A percentile compares a stretch with the other conserved stretches of the same genome.
Conservation (phyloP, 1,140 invertebrate species). For the Diorhabda elongata region DNA sequence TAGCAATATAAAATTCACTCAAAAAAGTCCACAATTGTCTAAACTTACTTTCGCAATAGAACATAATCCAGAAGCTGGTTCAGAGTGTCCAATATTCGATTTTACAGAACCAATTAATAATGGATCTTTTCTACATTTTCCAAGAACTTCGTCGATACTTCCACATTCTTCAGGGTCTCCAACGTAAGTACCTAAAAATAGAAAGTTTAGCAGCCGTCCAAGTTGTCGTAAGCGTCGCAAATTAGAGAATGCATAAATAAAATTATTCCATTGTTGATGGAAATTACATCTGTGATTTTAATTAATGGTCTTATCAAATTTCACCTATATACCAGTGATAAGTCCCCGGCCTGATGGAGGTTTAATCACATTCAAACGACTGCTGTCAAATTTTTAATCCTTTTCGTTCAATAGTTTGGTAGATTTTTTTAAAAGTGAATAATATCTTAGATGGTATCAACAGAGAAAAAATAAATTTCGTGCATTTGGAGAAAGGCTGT, state of each 20-base stretch:
- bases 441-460: too few species aligned
- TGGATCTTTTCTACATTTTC: slow-evolving; percentile 56
- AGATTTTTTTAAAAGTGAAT: too few species aligned
- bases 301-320: too few species aligned
- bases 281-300: too few species aligned
- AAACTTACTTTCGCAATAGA: slow-evolving; percentile 64
- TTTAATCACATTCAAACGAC: background rate
- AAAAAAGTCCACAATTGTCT: background rate
- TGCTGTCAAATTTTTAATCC: background rate
- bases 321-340: too few species aligned
- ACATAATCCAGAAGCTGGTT: slow-evolving; percentile 81
- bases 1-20: background rate
- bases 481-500: too few species aligned
- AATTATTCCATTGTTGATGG: slow-evolving; percentile 24
- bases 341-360: too few species aligned
- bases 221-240: background rate
- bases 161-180: slow-evolving; percentile 64
- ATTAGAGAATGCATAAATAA: background rate
- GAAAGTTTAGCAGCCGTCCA: background rate
- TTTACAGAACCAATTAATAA: slow-evolving; percentile 85
- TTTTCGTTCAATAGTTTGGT: too few species aligned
- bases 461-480: too few species aligned
- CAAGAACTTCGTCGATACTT: slow-evolving; percentile 57
- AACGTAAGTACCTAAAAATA: slow-evolving; percentile 46
- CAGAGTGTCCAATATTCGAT: slow-evolving; percentile 88